Evolutionary conservation across 1,140 invertebrate genomes (phyloP), one percentile per base, ranked within the genome.

Genomic region (Ooceraea biroi): DNA sequence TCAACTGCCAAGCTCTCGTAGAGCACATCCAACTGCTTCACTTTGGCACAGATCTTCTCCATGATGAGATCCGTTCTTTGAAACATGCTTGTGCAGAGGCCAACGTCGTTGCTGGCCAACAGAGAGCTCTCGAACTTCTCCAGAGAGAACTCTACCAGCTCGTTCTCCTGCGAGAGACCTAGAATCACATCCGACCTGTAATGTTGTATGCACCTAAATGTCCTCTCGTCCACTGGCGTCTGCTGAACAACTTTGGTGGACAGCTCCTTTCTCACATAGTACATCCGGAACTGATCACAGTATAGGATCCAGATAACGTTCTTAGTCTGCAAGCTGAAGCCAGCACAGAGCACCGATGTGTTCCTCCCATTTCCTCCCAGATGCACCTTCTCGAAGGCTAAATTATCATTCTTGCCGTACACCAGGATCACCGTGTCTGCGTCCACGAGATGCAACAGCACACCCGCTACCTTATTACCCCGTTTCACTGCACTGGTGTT

Each of bases 271-370:
- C 12, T 78, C 17, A 73, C 71, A 44, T 92, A 91, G 80, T 91
- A 91, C 0, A 85, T 83, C 19, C 83, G 84, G 41, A 22, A 61
- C 41, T 41, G 71, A 76, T 91, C 88, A 0, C 87, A 90, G 78
- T 91, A 91, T n/a, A 92, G 61, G 0, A 94, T 71, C 87, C 91
- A 90, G 10, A 93, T 50, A 61, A 66, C 50, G 12, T 91, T 65
- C 52, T 91, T 78, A 5, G 27, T 41, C 10, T 22, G n/a, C 44
- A 27, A 3, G 52, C 73, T 84, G 2, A 92, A 76, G 46, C 82
- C 69, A 22, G 88, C 89, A 22, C 89, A 91, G n/a, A 93, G 10
- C 1, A 77, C 5, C 0, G 11, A 25, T 1, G 17, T 17, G 2
- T 57, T n/a, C 44, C 80, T 36, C 12, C 88, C 22, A 0, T 89